Conservation (phyloP, 2,888 invertebrate genomes). For the Hemithea aestivaria region DNA sequence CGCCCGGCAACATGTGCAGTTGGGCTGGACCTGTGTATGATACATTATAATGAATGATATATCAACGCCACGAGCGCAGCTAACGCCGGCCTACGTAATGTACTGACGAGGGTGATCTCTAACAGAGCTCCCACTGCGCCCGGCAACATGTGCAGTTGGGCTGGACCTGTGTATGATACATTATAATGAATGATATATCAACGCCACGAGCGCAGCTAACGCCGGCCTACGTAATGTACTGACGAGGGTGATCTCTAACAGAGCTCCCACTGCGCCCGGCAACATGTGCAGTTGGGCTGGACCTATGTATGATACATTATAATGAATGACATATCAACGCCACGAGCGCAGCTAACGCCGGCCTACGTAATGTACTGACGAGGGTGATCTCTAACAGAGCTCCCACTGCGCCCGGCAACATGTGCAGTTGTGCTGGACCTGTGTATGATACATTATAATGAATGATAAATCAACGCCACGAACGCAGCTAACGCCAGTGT, state of each 20-base stretch:
- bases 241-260: slow-evolving; percentile 95
- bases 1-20: slow-evolving; percentile 92
- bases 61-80: slow-evolving; percentile 97
- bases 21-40: slow-evolving; percentile 90
- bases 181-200: too few species aligned
- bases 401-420: slow-evolving; percentile 95
- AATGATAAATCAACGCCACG: slow-evolving; percentile 97
- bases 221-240: slow-evolving; percentile 94
- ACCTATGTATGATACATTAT: too few species aligned
- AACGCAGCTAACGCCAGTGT: slow-evolving; percentile 95
- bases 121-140: slow-evolving; percentile 96
- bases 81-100: slow-evolving; percentile 92
- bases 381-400: slow-evolving; percentile 95
- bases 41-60: too few species aligned
- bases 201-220: slow-evolving; percentile 94
- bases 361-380: slow-evolving; percentile 92
- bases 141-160: slow-evolving; percentile 93
- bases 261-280: slow-evolving; percentile 95
- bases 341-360: slow-evolving; percentile 94
- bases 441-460: too few species aligned
- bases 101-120: slow-evolving; percentile 94
- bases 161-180: slow-evolving; percentile 87
- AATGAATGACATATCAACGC: too few species aligned
- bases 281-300: slow-evolving; percentile 93
- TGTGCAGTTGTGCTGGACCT: slow-evolving; percentile 91